Base-by-base conservation (phyloP, 2,888 invertebrate species). In the Ichneumoninae sp. region DNA sequence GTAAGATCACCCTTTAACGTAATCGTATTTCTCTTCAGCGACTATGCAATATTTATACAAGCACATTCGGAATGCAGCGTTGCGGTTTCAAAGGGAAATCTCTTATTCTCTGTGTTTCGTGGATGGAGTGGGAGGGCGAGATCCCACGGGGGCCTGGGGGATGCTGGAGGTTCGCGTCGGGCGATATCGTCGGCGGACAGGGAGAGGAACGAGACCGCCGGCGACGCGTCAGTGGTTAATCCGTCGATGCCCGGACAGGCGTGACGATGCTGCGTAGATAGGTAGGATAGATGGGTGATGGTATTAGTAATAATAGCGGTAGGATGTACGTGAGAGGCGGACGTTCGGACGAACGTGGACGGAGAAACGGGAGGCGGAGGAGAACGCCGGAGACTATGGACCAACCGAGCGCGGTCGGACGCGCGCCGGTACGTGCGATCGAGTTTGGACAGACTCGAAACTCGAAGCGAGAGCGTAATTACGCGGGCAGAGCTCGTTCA, bases 161-260 rank as follows among this genome's bases (percentile, higher is more conserved):
- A 16, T 16, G 69, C 60, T 70, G 69, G 16, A 78, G 50, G 40
- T 78, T 62, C 10, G 10, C 60, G 30, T 69, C 19, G 19, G 66
- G 36, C 22, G 10, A 52, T 66, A 52, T 54, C 66, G 70, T 47
- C 33, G 40, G 22, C 33, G 30, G 62, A 66, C 57, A 16, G 47
- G 33, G 52, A 16, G 36, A 40, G 50, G 57, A 44, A 76, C 47
- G 52, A 57, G 69, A 71, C 36, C 74, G 50, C 52, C 74, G 75
- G 71, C 74, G 84, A 84, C 71, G 54, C 72, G 79, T 68, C 54
- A 86, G 79, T 84, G 87, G 87, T 87, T 86, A 85, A 82, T 86
- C 84, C 86, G 87, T 86, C 88, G 89, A 89, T 90, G 84, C 86
- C 84, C 87, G 86, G 87, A 87, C 89, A 88, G 87, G 84, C 87